Conservation (phyloP, 2,888 invertebrate species). For the Sinotaia quadrata region DNA sequence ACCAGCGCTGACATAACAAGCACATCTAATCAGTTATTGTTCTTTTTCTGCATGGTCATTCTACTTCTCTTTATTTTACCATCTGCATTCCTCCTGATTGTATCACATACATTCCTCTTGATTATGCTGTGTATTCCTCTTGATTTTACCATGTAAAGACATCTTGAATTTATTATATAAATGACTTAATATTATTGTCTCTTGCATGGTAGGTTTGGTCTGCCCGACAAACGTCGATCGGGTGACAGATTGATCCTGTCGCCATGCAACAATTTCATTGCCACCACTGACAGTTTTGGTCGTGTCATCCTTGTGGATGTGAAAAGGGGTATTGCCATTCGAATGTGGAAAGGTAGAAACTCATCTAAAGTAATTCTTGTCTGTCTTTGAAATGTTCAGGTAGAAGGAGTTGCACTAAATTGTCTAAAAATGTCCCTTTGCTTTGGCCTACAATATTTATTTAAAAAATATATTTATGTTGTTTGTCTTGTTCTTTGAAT, state of each 20-base stretch:
- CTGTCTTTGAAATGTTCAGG: too few species aligned
- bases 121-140: not conserved
- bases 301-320: constrained; percentile 90
- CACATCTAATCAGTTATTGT: too few species aligned
- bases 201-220: constrained; percentile 78
- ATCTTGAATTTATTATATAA: not conserved
- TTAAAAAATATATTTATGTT: too few species aligned
- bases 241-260: constrained; percentile 85
- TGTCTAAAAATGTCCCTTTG: too few species aligned
- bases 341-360: constrained; percentile 90
- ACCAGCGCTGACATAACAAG: too few species aligned
- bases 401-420: too few species aligned
- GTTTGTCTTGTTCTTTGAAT: too few species aligned
- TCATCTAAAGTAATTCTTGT: too few species aligned
- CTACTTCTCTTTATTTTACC: too few species aligned
- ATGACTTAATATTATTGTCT: constrained; percentile 1
- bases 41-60: too few species aligned
- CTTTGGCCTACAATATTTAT: too few species aligned
- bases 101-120: constrained; percentile 4
- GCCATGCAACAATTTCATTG: constrained; percentile 85
- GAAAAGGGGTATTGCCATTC: constrained; percentile 82
- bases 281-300: constrained; percentile 88
- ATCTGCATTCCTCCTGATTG: too few species aligned
- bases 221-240: constrained; percentile 85
- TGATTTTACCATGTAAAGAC: not conserved